Base-by-base conservation (phyloP, 2,888 invertebrate species). In the Drosophila koepferae region DNA sequence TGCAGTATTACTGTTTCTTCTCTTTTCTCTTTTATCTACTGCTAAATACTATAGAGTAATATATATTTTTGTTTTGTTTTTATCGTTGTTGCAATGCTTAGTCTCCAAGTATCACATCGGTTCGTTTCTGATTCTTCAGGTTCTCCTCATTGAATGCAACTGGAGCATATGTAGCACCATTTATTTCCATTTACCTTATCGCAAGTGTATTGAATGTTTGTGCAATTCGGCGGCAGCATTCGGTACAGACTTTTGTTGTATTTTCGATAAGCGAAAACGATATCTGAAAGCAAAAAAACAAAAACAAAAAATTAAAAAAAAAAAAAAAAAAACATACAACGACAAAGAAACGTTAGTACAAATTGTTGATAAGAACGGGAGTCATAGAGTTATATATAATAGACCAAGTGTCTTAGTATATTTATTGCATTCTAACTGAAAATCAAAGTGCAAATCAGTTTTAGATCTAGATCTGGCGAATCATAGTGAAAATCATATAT, bases 261-360 rank as follows among this genome's bases (percentile, higher is more conserved):
- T 85, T 87, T 90, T 87, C 83, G 86, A 86, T 85, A 84, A 89
- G 91, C 89, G 89, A 90, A 90, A 90, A 87, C 82, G 90, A 91
- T 91, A 91, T 91, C 91, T 91, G 89, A 43, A 61, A 78, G 63
- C 23, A 49, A 89, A 79, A 89, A 77, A 40, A 18, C 3, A 14
- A 49, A 65, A 34, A 41, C 80, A 80, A n/a, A 53, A 76, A 51
- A 8, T 41, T 41, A 18, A 18, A 60, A 55, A 55, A 9, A 2
- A 55, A 55, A 9, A 2, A 23, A 40, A 40, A 38, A 23, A 23
- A 23, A 23, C 54, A 40, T 77, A 81, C 72, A 78, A 72, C 54
- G 62, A 16, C 51, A 72, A 78, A 56, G 16, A 36, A 59, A 72
- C 43, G 54, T 76, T 69, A 72, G 71, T 64, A 63, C 67, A 64